Base-by-base conservation (phyloP, 2,113 vertebrate genomes). In the Corvus moneduloides region DNA sequence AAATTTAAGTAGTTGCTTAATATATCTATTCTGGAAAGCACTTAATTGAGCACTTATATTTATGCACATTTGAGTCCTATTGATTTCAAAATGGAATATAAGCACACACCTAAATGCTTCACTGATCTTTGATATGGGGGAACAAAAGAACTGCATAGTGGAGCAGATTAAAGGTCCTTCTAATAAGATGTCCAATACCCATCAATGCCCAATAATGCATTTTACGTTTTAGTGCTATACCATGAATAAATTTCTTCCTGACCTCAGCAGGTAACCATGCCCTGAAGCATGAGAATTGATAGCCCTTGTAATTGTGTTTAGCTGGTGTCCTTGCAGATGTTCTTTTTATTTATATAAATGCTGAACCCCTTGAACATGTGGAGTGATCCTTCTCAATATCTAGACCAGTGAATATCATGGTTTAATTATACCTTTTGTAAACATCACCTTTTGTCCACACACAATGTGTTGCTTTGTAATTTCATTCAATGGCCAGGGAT, bases 271-370 rank as follows among this genome's bases (percentile, higher is more conserved):
- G 66, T 93, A 95, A 77, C 79, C 71, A 89, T 96, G 75, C n/a
- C 68, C 73, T 54, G 48, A 93, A 90, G 80, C 85, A 76, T 56
- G 37, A 87, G 76, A 85, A 94, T 94, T 95, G 87, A 96, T 93
- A 95, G 83, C 26, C 82, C 73, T 94, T 92, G 76, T 94, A 97
- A 95, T 90, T 93, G 66, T 91, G 67, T 95, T 96, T 95, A 95
- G 74, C 63, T 55, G 26, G 71, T 93, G 93, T 84, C 95, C 95
- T 96, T 95, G 94, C 84, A 95, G 88, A 93, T 93, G 86, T 93
- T 96, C 78, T 85, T 96, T 87, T 91, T 94, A 90, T 96, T 97
- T 95, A 77, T 95, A 96, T 73, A 94, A 91, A 95, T 76, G 73
- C 80, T 93, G 90, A 95, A 90, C 80, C 58, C 64, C 76, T 90